A percentile compares a stretch with the other conserved stretches of the same genome.
phyloP scores from a whole-genome alignment of 2,797 vertebrate species.

The Phrynocephalus vlangalii region DNA sequence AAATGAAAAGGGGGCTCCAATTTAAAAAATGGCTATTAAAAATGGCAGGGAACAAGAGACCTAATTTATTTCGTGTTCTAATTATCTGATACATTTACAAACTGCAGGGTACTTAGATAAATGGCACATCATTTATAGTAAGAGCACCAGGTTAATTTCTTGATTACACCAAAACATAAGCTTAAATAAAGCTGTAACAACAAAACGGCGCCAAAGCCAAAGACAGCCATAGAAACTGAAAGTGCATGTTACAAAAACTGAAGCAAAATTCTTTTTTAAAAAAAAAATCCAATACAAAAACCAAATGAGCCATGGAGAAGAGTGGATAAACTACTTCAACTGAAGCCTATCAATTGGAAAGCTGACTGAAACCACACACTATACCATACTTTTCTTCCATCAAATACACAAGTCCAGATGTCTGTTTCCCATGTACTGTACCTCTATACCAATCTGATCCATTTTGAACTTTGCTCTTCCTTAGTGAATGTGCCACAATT shows the following conservation, averaged over 20 bases:
- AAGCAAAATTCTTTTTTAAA: slow-evolving; percentile 58
- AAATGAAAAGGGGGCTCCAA: neutral
- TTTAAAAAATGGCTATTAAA: neutral
- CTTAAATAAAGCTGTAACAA: slow-evolving; percentile 4
- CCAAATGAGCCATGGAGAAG: slow-evolving; percentile 64
- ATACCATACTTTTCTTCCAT: slow-evolving; percentile 67
- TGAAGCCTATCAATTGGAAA: slow-evolving; percentile 74
- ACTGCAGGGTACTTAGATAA: neutral
- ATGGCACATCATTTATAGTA: neutral
- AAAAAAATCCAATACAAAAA: slow-evolving; percentile 41
- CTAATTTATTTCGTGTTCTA: neutral
- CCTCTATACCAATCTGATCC: slow-evolving; percentile 75
- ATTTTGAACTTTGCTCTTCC: slow-evolving; percentile 70
- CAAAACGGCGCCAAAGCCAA: slow-evolving; percentile 21
- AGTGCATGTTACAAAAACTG: slow-evolving; percentile 28
- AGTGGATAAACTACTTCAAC: slow-evolving; percentile 72
- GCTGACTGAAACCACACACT: slow-evolving; percentile 53
- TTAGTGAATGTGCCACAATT: slow-evolving; percentile 63
- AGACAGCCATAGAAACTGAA: neutral
- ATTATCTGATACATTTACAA: slow-evolving; percentile 23
- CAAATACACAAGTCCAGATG: slow-evolving; percentile 61
- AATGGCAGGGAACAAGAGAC: neutral
- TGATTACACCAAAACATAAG: neutral
- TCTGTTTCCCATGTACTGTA: slow-evolving; percentile 74
- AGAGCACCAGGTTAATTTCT: neutral